A percentile compares a stretch with the other conserved stretches of the same genome.
Evolutionary conservation across 2,797 vertebrate genomes (phyloP).

Genomic region (Yasuhikotakia modesta): DNA sequence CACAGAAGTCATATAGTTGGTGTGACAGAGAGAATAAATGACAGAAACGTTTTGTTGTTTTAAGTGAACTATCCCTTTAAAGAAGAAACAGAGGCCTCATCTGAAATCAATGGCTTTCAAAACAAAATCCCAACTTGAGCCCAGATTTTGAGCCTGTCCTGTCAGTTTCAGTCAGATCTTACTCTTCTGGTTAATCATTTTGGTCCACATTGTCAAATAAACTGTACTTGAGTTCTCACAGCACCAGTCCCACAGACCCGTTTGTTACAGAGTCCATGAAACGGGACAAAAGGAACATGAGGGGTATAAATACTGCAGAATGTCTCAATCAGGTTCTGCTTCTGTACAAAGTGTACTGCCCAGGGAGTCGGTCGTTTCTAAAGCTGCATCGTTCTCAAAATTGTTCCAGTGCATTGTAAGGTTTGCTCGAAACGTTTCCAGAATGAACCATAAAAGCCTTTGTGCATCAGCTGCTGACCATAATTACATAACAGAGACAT

Average conservation of each 20-base stretch:
- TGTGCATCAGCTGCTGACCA: not conserved
- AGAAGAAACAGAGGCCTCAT: too few relatives aligned
- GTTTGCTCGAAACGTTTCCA: not conserved
- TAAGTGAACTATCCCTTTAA: too few relatives aligned
- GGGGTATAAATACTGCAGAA: not conserved
- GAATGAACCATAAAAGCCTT: conserved; percentile 2
- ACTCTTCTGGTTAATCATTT: not conserved
- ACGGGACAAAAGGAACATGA: not conserved
- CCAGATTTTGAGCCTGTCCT: too few relatives aligned
- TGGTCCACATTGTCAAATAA: not conserved
- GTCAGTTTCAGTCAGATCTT: not conserved
- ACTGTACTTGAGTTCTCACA: not conserved
- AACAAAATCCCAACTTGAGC: not conserved
- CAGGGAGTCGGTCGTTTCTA: not conserved
- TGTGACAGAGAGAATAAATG: too few relatives aligned
- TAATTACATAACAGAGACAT: not conserved
- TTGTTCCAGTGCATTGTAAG: not conserved
- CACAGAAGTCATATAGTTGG: too few relatives aligned
- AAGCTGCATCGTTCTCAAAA: not conserved
- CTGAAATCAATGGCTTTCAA: too few relatives aligned
- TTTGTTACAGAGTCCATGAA: not conserved
- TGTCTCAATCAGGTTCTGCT: not conserved
- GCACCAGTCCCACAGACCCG: not conserved
- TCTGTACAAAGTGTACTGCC: not conserved
- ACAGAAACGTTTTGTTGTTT: too few relatives aligned